Base-by-base conservation (phyloP, 2,113 vertebrate species). In the Malurus alboscapulatus region DNA sequence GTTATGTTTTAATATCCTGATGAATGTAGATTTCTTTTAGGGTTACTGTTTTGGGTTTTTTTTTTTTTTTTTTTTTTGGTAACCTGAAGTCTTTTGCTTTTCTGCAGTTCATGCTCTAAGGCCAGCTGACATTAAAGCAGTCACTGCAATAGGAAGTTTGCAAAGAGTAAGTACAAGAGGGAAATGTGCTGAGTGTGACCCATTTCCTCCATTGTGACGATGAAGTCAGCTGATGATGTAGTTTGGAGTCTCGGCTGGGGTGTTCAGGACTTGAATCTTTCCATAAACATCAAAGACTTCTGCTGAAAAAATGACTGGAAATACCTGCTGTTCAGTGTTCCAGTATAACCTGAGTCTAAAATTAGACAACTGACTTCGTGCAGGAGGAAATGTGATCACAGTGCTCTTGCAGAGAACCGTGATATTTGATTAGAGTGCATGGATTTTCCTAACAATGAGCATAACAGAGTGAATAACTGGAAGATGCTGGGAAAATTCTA, bases 41-140 rank as follows among this genome's bases (percentile, higher is more conserved):
- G 48, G 11, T n/a, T 66, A 24, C 45, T 55, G 27, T 15, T 68
- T 4, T n/a, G 36, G 10, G 3, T 0, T 7, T 30, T 61, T 55
- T 63, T 63, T 38, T 38, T 38, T 34, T 34, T 34, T 34, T 34
- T 34, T 34, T 34, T n/a, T n/a, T n/a, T n/a, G 38, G 17, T 71
- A 55, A 84, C 7, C 7, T 51, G 21, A 30, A 62, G 4, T 74
- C 78, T 85, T 94, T 92, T n/a, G 53, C 44, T 87, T 94, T 84
- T 88, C 77, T 62, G 48, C 94, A 98, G 98, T 97, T 90, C 98
- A 98, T 63, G 57, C 96, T 57, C 77, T 98, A 94, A 97, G 69
- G 27, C 97, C 97, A 44, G 95, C 96, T 75, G 97, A 98, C 88
- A 95, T 98, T 80, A 98, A 97, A 93, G 53, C 80, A 36, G 90